Percentiles rank a stretch among this genome's conserved stretches.
These are phyloP conservation scores for Oryzias woworae DNA, from an alignment of 2,113 vertebrate genomes.

Conservation along the genomic window DNA sequence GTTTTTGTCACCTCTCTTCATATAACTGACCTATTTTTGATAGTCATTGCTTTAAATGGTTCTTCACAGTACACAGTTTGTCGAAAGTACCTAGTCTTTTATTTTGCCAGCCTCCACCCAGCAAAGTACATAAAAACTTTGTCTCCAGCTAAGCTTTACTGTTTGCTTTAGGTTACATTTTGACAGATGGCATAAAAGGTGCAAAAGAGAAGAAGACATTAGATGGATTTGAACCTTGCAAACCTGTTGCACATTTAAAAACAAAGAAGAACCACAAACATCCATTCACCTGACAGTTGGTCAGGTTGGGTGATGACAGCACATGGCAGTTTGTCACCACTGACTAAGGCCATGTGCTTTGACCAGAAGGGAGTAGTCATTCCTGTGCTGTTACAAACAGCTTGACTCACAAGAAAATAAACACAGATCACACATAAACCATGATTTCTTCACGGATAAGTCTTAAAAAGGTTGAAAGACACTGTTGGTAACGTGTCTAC, in stretches of 20 bases:
- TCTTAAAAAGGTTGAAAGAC: neutral
- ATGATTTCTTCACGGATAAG: neutral
- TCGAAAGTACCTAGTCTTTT: neutral
- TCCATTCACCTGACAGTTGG: conserved; percentile 43
- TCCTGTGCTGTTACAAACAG: conserved; percentile 17
- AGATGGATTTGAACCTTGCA: neutral
- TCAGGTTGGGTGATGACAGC: conserved; percentile 42
- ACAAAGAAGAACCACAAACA: neutral
- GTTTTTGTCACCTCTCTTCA: conserved; percentile 26
- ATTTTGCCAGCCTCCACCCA: conserved; percentile 28
- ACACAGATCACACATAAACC: conserved; percentile 20
- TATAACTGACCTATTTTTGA: conserved; percentile 3
- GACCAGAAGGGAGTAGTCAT: conserved; percentile 27
- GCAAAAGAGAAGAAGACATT: neutral
- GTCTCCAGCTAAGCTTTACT: neutral
- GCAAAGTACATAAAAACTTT: conserved; percentile 23
- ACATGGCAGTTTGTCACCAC: conserved; percentile 42
- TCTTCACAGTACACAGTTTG: neutral
- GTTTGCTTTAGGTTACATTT: conserved; percentile 51
- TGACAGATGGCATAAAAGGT: conserved; percentile 10
- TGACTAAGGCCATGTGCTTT: conserved; percentile 57
- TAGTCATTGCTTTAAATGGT: conserved; percentile 8
- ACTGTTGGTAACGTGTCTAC: neutral
- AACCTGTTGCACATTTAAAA: conserved; percentile 14
- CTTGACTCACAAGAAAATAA: conserved; percentile 32